Conservation (phyloP, 2,113 vertebrate species). For the Cryptomyrus ogoouensis region DNA sequence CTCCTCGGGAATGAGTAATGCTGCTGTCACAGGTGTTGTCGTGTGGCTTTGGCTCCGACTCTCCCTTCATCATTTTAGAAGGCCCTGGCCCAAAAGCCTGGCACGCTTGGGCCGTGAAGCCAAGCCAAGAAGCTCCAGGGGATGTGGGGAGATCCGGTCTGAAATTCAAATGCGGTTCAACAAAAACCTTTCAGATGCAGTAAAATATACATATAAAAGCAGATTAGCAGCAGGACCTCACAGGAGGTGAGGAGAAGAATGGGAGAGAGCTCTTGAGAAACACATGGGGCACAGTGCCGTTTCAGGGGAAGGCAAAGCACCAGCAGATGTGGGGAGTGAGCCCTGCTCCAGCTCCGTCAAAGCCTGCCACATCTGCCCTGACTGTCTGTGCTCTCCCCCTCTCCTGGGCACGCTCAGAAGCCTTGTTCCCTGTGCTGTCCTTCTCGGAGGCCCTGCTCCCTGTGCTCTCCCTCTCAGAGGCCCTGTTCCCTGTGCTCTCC, state of each 20-base stretch:
- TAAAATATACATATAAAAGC: not conserved
- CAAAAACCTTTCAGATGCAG: not conserved
- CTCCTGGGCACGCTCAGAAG: not conserved
- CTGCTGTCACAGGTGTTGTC: not conserved
- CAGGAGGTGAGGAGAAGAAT: not conserved
- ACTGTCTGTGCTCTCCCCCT: not conserved
- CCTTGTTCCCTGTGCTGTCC: not conserved
- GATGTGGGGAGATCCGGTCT: not conserved
- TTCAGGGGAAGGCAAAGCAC: not conserved
- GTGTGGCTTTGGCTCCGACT: not conserved
- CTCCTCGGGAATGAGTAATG: not conserved
- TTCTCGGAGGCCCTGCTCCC: not conserved
- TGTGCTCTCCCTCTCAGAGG: not conserved
- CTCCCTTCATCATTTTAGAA: not conserved
- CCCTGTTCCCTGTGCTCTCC: not conserved
- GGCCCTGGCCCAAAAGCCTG: not conserved
- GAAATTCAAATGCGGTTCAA: not conserved
- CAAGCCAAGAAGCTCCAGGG: not conserved
- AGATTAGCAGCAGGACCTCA: not conserved
- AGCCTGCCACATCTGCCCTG: not conserved
- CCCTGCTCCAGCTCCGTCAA: not conserved
- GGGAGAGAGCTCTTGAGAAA: not conserved
- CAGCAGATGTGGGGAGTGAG: not conserved
- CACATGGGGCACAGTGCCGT: not conserved
- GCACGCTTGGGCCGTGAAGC: not conserved